Evolutionary conservation across 2,797 vertebrate genomes (phyloP).

Genomic region (Enteromius trimaculatus): DNA sequence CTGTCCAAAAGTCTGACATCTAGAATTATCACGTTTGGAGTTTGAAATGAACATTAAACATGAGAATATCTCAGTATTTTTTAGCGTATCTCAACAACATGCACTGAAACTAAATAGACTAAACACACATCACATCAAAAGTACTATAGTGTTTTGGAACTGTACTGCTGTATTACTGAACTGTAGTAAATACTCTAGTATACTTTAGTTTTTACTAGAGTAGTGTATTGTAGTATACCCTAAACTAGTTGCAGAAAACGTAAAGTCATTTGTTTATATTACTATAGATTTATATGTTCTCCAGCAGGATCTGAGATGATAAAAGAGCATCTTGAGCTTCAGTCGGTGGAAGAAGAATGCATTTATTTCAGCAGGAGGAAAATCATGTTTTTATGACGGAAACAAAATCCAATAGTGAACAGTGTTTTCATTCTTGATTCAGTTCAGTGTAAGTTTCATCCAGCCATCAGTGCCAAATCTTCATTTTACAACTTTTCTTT

Average conservation of each 20-base stretch:
- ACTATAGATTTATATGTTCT: not conserved
- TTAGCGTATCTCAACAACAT: not conserved
- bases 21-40: not conserved
- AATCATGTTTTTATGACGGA: not conserved
- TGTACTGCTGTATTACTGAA: too few relatives aligned
- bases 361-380: not conserved
- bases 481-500: not conserved
- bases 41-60: not conserved
- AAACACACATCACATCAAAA: not conserved
- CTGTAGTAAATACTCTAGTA: too few relatives aligned
- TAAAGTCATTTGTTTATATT: too few relatives aligned
- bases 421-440: not conserved
- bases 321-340: not conserved
- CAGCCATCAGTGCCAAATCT: not conserved
- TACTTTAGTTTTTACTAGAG: too few relatives aligned
- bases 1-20: constrained; percentile 24
- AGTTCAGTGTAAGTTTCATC: not conserved
- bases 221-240: too few relatives aligned
- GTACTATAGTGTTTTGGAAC: too few relatives aligned
- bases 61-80: not conserved
- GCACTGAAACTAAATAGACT: not conserved
- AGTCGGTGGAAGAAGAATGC: not conserved
- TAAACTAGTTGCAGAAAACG: too few relatives aligned
- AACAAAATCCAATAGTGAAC: not conserved
- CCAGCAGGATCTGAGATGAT: not conserved